Evolutionary conservation across 1,140 invertebrate genomes (phyloP), one percentile per base, ranked within the genome.

Genomic region (Sinonovacula constricta): DNA sequence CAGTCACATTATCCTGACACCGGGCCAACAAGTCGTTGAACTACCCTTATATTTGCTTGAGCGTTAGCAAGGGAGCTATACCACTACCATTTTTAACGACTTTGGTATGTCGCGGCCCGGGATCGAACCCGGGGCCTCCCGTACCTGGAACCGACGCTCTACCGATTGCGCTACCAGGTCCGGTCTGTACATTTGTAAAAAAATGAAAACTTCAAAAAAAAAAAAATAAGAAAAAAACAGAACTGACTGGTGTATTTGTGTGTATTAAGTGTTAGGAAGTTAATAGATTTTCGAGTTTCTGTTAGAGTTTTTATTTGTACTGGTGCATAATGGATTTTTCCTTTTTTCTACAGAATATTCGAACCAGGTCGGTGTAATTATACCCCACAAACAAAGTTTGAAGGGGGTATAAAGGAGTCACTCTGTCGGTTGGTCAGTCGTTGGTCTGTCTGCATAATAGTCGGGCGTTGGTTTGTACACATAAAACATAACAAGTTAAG

Each of bases 401-500:
- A 34, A 65, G 62, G 62, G 62, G 62, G 62, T 65, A 65, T 65
- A 65, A 65, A 65, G 62, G 62, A 65, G 62, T 65, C 62, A 45
- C 62, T 65, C 62, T 65, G 62, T 65, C 62, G 62, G 62, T 65
- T 65, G 62, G 62, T 65, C 62, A 65, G 62, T 65, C 62, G 39
- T 65, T 34, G 62, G 62, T 65, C 62, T 65, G 62, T 65, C 62
- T n/a, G 62, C 62, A 65, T 65, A 36, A 65, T 65, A 65, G 62
- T 65, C 62, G 31, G 62, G 62, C 62, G 62, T 65, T 65, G 62
- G 62, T 65, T 65, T 65, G 62, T 65, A 65, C 62, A 65, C 62
- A 65, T 65, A 65, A 65, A 65, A 65, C 62, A 65, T 65, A 65
- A n/a, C n/a, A n/a, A 65, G 62, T 65, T 65, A 65, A 65, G 62